phyloP scores from a whole-genome alignment of 1,140 invertebrate genomes.

The Mya arenaria region DNA sequence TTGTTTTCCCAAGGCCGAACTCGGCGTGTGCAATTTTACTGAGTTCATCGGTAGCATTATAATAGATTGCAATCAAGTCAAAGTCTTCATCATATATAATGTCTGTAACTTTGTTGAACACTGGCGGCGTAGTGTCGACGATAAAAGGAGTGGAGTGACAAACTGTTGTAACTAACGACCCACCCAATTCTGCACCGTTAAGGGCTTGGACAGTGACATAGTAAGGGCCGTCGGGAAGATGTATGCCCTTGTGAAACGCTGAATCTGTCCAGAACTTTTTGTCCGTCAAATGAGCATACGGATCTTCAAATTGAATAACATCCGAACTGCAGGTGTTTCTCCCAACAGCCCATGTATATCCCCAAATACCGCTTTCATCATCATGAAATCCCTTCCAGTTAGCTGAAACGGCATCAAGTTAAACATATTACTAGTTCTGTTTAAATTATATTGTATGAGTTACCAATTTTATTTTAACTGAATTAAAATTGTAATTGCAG shows the following conservation, averaged over 20 bases:
- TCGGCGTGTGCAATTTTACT: conserved; percentile 66
- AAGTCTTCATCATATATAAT: conserved; percentile 72
- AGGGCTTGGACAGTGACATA: conserved; percentile 69
- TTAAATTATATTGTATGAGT: too few relatives aligned
- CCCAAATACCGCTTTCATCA: conserved; percentile 69
- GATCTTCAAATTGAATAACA: conserved; percentile 60
- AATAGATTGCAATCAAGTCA: conserved; percentile 66
- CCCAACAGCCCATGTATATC: conserved; percentile 71
- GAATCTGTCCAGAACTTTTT: conserved; percentile 67
- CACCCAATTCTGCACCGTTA: conserved; percentile 67
- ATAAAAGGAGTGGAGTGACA: conserved; percentile 68
- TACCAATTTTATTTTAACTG: too few relatives aligned
- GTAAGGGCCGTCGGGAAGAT: conserved; percentile 66
- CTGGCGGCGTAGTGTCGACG: conserved; percentile 68
- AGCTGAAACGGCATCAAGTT: conserved; percentile 45
- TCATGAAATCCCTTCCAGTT: conserved; percentile 76
- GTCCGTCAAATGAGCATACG: conserved; percentile 62
- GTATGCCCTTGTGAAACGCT: conserved; percentile 61
- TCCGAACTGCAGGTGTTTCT: conserved; percentile 59
- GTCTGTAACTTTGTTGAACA: conserved; percentile 58
- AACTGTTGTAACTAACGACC: conserved; percentile 70
- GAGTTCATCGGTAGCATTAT: conserved; percentile 59
- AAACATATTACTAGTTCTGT: too few relatives aligned
- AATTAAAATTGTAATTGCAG: too few relatives aligned
- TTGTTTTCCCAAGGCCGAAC: conserved; percentile 69